Conservation (phyloP, 2,113 vertebrate genomes). For the Lophura nycthemera region DNA sequence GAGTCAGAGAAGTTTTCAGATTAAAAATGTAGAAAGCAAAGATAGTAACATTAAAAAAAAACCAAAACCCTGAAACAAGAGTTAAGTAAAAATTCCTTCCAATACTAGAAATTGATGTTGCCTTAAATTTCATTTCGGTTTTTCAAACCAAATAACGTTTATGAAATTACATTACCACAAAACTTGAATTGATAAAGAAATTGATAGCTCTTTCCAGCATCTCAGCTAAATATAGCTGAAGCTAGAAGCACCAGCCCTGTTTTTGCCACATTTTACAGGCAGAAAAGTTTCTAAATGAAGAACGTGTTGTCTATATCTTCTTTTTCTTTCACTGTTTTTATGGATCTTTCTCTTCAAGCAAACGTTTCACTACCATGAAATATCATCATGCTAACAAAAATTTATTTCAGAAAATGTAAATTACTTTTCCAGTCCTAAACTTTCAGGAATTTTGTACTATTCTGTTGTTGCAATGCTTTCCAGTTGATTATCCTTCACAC, state of each 20-base stretch:
- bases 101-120: background rate
- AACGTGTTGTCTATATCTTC: background rate
- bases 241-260: background rate
- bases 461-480: background rate
- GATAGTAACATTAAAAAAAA: background rate
- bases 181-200: background rate
- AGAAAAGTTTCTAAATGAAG: background rate
- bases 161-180: background rate
- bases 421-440: background rate
- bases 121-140: background rate
- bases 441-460: background rate
- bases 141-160: background rate
- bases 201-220: background rate
- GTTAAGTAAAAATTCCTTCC: background rate
- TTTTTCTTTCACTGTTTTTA: background rate
- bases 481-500: background rate
- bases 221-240: background rate
- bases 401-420: background rate
- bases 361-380: background rate
- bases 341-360: background rate
- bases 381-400: background rate
- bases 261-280: background rate
- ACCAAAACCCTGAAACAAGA: background rate
- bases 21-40: background rate
- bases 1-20: background rate